These are phyloP conservation scores for Cyclopterus lumpus DNA, from an alignment of 2,797 vertebrate species.

Conservation along the genomic window DNA sequence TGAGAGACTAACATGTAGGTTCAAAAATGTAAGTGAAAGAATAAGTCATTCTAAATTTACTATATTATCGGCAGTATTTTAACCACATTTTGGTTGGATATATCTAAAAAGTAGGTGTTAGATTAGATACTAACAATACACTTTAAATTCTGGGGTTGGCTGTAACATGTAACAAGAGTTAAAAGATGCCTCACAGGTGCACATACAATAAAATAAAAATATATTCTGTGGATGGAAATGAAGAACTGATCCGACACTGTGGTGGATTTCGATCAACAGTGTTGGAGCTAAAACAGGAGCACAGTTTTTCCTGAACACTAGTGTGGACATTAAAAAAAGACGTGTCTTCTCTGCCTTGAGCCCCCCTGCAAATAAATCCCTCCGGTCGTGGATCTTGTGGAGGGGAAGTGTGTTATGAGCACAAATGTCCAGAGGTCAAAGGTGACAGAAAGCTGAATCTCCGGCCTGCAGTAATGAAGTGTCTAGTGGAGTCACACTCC, in stretches of 20 bases:
- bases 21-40: background rate
- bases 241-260: background rate
- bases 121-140: background rate
- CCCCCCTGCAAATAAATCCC: conserved; percentile 22
- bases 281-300: background rate
- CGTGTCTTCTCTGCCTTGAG: background rate
- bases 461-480: conserved; percentile 54
- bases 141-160: background rate
- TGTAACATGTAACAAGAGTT: background rate
- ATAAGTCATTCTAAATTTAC: background rate
- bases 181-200: background rate
- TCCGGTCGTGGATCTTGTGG: conserved; percentile 11
- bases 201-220: background rate
- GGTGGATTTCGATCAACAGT: background rate
- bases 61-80: background rate
- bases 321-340: background rate
- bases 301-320: background rate
- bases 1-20: background rate
- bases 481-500: conserved; percentile 20
- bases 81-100: background rate
- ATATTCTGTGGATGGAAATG: background rate
- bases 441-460: conserved; percentile 56
- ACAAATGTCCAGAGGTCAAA: conserved; percentile 57
- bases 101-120: background rate
- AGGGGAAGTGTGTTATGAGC: conserved; percentile 54